Conservation (phyloP, 2,113 vertebrate genomes). For the Sturnus vulgaris region DNA sequence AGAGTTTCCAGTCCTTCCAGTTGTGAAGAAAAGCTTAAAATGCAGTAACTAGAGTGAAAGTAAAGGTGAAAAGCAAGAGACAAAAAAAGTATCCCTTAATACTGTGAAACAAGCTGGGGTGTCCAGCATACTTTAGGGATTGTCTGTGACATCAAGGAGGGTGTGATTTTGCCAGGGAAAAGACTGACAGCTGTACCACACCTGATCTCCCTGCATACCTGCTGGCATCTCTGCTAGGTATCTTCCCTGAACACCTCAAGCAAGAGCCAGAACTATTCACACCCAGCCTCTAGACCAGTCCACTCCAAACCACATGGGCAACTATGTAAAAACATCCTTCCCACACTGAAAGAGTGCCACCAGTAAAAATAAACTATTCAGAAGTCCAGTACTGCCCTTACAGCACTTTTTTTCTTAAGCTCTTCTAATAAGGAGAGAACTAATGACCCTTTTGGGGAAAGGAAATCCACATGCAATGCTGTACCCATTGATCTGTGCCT, state of each 20-base stretch:
- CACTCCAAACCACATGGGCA: background rate
- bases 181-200: background rate
- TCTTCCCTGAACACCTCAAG: background rate
- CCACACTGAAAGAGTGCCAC: background rate
- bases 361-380: background rate
- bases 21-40: background rate
- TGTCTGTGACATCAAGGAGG: background rate
- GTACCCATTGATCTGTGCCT: background rate
- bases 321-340: background rate
- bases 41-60: background rate
- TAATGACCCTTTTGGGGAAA: background rate
- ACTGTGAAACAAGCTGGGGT: background rate
- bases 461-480: background rate
- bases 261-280: background rate
- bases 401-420: background rate
- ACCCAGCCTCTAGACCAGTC: background rate
- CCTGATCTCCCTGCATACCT: background rate
- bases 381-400: background rate
- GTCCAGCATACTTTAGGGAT: background rate
- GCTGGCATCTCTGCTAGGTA: background rate
- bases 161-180: background rate
- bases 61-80: background rate
- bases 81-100: background rate
- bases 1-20: background rate
- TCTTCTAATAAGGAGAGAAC: background rate